Conservation (phyloP, 1,140 invertebrate species). For the Drosophila albomicans region DNA sequence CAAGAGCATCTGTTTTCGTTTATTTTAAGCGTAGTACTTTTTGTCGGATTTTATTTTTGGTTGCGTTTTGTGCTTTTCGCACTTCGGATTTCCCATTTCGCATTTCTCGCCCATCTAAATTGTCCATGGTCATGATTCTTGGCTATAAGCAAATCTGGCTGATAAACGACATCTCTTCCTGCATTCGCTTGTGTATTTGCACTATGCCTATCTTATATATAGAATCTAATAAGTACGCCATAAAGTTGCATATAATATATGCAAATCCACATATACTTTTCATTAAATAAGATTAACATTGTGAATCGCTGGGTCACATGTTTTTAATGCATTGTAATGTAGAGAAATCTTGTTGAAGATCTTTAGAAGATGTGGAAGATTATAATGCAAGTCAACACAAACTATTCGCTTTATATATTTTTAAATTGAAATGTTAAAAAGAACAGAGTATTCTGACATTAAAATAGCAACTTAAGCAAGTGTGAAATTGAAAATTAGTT, state of each 20-base stretch:
- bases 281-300: not conserved
- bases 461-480: too few relatives aligned
- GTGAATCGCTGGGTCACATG: too few relatives aligned
- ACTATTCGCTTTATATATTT: too few relatives aligned
- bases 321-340: too few relatives aligned
- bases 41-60: not conserved
- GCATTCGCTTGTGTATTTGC: not conserved
- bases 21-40: conserved; percentile 25
- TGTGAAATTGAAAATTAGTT: too few relatives aligned
- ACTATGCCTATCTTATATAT: not conserved
- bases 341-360: too few relatives aligned
- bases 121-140: conserved; percentile 29
- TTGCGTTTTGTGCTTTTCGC: conserved; percentile 9
- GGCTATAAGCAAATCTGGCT: conserved; percentile 8
- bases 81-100: not conserved
- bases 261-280: not conserved
- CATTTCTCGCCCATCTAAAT: not conserved
- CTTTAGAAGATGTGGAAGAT: too few relatives aligned
- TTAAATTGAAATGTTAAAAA: too few relatives aligned
- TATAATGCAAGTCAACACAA: too few relatives aligned
- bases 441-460: too few relatives aligned
- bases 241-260: not conserved
- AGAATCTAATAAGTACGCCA: not conserved
- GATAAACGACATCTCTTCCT: conserved; percentile 25
- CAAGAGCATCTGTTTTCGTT: not conserved